A percentile compares a stretch with the other conserved stretches of the same genome.
Conservation (phyloP, 2,888 invertebrate species). For the Embidobia sp. region DNA sequence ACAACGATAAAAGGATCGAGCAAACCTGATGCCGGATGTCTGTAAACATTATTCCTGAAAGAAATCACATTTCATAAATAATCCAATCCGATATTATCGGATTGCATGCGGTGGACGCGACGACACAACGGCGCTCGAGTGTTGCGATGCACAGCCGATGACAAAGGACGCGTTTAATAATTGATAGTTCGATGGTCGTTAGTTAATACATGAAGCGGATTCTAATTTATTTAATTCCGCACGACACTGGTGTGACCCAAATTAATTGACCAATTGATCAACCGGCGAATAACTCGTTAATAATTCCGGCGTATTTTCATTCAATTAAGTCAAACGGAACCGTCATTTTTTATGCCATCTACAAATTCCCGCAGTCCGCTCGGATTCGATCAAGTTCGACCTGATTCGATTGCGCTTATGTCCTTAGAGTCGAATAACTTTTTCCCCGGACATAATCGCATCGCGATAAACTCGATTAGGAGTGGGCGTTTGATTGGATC, state of each 20-base stretch:
- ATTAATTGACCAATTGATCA: background rate
- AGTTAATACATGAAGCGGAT: too few relatives aligned
- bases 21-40: background rate
- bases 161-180: too few relatives aligned
- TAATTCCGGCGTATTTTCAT: constrained; percentile 5
- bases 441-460: constrained; percentile 13
- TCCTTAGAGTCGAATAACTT: constrained; percentile 5
- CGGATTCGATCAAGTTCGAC: constrained; percentile 9
- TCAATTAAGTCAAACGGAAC: constrained; percentile 3
- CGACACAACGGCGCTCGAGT: too few relatives aligned
- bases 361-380: background rate
- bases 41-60: constrained; percentile 11
- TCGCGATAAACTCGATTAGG: constrained; percentile 15
- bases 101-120: too few relatives aligned
- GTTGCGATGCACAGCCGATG: too few relatives aligned
- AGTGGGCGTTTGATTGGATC: constrained; percentile 11
- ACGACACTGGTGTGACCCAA: background rate
- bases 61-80: constrained; percentile 6
- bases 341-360: background rate
- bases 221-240: constrained; percentile 6
- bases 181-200: too few relatives aligned
- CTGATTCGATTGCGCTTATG: constrained; percentile 19
- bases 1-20: background rate
- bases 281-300: background rate
- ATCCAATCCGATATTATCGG: constrained; percentile 1